These are phyloP conservation scores for Alaudala cheleensis DNA, from an alignment of 2,113 vertebrate species.

Conservation along the genomic window DNA sequence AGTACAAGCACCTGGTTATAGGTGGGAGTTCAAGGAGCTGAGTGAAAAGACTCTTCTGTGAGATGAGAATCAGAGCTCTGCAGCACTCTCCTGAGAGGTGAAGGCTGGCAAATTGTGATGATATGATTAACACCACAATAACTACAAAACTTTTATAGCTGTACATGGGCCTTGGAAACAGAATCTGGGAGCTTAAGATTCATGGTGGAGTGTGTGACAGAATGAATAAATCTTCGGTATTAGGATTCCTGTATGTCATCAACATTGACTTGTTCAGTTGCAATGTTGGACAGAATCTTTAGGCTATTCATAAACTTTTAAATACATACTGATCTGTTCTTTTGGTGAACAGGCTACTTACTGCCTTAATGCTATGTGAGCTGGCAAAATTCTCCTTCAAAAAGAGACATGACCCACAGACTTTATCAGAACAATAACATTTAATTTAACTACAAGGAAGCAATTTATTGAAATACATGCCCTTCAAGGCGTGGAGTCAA, in stretches of 20 bases:
- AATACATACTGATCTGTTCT: neutral
- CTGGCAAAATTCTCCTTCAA: neutral
- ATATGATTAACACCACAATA: neutral
- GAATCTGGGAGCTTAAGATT: neutral
- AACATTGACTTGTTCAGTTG: neutral
- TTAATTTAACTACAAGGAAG: neutral
- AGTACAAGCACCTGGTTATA: accelerated
- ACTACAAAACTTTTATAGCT: neutral
- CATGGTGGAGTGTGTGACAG: neutral
- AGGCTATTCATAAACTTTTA: neutral
- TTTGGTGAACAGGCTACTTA: neutral
- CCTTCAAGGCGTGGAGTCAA: neutral
- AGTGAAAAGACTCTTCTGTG: neutral
- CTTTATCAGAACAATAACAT: neutral
- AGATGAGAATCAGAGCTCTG: neutral
- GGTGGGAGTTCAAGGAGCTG: neutral
- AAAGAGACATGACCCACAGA: neutral
- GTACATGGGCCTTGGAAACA: neutral
- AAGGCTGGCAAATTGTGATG: neutral
- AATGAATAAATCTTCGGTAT: neutral
- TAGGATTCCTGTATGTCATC: neutral
- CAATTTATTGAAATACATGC: neutral
- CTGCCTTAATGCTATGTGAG: neutral
- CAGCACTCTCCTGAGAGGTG: neutral
- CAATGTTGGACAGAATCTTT: neutral